Conservation (phyloP, 2,113 vertebrate genomes). For the human region DNA sequence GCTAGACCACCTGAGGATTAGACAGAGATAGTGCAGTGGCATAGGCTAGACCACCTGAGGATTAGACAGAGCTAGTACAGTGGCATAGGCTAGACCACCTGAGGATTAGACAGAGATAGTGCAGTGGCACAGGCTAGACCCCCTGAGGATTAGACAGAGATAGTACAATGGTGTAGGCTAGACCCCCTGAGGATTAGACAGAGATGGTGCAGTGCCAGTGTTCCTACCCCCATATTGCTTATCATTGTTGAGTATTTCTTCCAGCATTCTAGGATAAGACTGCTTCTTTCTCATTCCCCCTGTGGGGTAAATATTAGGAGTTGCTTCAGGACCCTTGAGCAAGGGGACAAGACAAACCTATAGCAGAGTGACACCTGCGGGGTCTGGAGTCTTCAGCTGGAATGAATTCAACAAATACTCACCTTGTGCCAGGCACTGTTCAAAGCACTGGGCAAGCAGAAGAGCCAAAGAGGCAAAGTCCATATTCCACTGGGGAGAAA, state of each 20-base stretch:
- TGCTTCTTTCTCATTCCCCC: not conserved
- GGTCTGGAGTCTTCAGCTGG: not conserved
- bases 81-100: fast-evolving
- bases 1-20: not conserved
- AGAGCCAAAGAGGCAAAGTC: not conserved
- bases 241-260: not conserved
- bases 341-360: not conserved
- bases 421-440: no score
- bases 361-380: fast-evolving
- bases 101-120: no score
- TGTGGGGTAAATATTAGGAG: not conserved
- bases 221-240: not conserved
- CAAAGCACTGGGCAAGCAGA: not conserved
- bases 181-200: no score
- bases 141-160: no score
- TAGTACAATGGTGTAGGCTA: no score
- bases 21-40: fast-evolving
- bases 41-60: no score
- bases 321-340: not conserved
- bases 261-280: fast-evolving
- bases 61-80: fast-evolving
- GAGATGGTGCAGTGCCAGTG: no score
- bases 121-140: fast-evolving
- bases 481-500: fast-evolving
- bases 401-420: not conserved